Evolutionary conservation across 1,140 invertebrate species (phyloP), one percentile per base, ranked within the genome.

Genomic region (Platyscapa corneri): DNA sequence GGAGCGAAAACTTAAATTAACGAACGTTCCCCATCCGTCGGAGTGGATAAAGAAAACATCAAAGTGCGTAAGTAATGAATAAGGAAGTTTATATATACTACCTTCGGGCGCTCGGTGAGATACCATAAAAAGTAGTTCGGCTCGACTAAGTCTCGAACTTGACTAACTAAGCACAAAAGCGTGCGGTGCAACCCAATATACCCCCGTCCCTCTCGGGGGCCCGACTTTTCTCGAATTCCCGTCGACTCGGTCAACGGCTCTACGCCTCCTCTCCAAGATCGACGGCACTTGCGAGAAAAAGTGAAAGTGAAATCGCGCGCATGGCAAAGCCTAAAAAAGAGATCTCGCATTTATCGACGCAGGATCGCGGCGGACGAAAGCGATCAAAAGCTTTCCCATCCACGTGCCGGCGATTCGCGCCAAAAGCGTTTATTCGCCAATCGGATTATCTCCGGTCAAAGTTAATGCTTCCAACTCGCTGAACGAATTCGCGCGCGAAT

Each of bases 261-360:
- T n/a, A n/a, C n/a, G n/a, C n/a, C n/a, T n/a, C n/a, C n/a, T n/a
- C n/a, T n/a, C n/a, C n/a, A n/a, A n/a, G n/a, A n/a, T n/a, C n/a
- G 10, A 18, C 72, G n/a, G 27, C 37, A 16, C 78, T 30, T 64
- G 64, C 64, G 60, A 64, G n/a, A 42, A 65, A 18, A 80, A 80
- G 78, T 67, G 78, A 80, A 80, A 80, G 78, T 80, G 64, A n/a
- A 39, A 6, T n/a, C 78, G 72, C 37, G 72, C 67, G 34, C 16
- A n/a, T 3, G 7, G n/a, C 30, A 32, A 30, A 65, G 37, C 23
- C 27, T 42, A n/a, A 42, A 32, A 79, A 79, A 42, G 23, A 74
- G 49, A 37, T 37, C 32, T 78, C 30, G 75, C 1, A 10, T 37
- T 78, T 78, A 78, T 78, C 49, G 56, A 60, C 5, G 56, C 23